Evolutionary conservation across 53 echinoderm and acorn worm genomes (phyloP), one percentile per base, ranked within the genome.

Genomic region (Crossaster papposus): DNA sequence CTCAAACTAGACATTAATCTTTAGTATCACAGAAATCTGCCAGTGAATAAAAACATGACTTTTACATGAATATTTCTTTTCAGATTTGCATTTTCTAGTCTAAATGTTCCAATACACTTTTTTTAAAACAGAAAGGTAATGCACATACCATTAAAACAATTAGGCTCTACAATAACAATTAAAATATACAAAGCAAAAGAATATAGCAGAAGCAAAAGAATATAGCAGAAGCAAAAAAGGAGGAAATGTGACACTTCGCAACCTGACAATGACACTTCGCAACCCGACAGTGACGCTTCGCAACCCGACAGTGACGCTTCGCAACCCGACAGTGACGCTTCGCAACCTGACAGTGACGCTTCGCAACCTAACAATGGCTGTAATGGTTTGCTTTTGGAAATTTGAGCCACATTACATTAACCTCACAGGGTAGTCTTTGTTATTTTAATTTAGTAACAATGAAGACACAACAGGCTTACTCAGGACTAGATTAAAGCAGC

Each of bases 341-440:
- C n/a, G n/a, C 79, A 79, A 54, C 30, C 30, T 36, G 34, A 32
- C 54, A 81, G 0, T 63, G 35, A 81, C 81, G 22, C 34, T 35
- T 58, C 58, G 5, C 32, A 63, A 81, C 20, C 32, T 1, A 81
- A 81, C 64, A 81, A 64, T 80, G 33, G 26, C 68, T 68, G 68
- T 26, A 68, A 28, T 58, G 15, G 58, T 17, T 15, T 14, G 17
- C 58, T 68, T 62, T 62, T n/a, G 10, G 15, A 68, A 68, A 68
- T 68, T 68, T 68, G 28, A 68, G 68, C 17, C 68, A 23, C 22
- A 23, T n/a, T n/a, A 3, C 28, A 1, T 0, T 26, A 11, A 58
- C 44, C 44, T 44, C 44, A 44, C 6, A 44, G 44, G 44, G 44
- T 5, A 0, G 5, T 5, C 44, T 44, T 44, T 44, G 44, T 44